phyloP scores from a whole-genome alignment of 2,888 invertebrate species.

The Diloba caeruleocephala region DNA sequence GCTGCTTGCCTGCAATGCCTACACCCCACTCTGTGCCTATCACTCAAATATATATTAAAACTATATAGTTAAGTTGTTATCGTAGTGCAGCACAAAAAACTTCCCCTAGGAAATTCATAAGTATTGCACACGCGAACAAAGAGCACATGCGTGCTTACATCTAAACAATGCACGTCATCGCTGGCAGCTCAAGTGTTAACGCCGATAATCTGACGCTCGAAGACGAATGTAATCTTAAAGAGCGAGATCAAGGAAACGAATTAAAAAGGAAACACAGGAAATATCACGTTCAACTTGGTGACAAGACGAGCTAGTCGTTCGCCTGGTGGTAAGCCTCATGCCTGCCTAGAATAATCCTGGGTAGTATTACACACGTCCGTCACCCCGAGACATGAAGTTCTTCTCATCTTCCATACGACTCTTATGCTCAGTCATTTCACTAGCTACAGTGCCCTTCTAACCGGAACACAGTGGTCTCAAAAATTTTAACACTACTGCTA shows the following conservation, averaged over 20 bases:
- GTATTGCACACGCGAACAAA: conserved; percentile 81
- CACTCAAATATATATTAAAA: conserved; percentile 43
- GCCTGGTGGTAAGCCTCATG: too few species aligned
- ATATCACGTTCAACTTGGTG: too few species aligned
- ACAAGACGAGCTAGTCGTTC: too few species aligned
- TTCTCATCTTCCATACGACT: too few species aligned
- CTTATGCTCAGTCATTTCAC: too few species aligned
- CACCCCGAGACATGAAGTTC: too few species aligned
- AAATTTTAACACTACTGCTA: too few species aligned
- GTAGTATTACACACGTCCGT: too few species aligned
- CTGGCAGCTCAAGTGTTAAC: conserved; percentile 75
- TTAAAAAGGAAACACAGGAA: too few species aligned
- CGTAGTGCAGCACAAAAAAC: conserved; percentile 71
- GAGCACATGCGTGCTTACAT: conserved; percentile 81
- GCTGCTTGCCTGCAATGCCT: conserved; percentile 6
- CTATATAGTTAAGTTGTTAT: conserved; percentile 71
- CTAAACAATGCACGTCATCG: conserved; percentile 84
- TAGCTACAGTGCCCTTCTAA: too few species aligned
- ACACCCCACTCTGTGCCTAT: conserved; percentile 21
- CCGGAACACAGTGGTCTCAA: too few species aligned
- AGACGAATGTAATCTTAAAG: background rate
- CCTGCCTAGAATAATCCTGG: too few species aligned
- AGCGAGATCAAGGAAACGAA: background rate
- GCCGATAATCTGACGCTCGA: conserved; percentile 73
- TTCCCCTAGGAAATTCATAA: conserved; percentile 84